Evolutionary conservation across 1,140 invertebrate genomes (phyloP), one percentile per base, ranked within the genome.

Genomic region (Araneus ventricosus): DNA sequence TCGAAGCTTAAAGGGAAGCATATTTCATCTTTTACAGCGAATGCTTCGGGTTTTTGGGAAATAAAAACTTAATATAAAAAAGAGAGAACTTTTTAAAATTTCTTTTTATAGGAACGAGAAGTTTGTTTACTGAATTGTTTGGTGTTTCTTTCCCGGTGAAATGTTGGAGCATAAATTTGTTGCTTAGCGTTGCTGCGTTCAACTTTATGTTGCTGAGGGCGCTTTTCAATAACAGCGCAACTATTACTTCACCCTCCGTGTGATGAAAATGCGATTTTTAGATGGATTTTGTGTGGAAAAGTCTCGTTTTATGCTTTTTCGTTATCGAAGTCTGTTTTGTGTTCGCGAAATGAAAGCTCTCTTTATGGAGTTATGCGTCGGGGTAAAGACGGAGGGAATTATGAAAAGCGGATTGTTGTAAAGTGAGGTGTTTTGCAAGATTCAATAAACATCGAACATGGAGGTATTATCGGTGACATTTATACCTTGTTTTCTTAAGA

Each of bases 21-120:
- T 79, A 30, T 90, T 90, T 90, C 63, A 90, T 90, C 75, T 90
- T 90, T 57, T 57, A 79, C 39, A 70, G 7, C 61, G 30, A 82
- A 37, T 14, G 63, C 61, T 41, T 39, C 2, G 67, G 24, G 67
- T 59, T 57, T n/a, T 27, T 27, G 52, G 39, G 24, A 30, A 24
- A 34, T 59, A 34, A 61, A 52, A 52, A 52, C 45, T 52, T 52
- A 52, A 52, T 27, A 67, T 14, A 24, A 41, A 82, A 45, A 37
- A 87, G 45, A 34, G 52, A 24, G 61, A 86, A 4, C n/a, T 34
- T 37, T 88, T 88, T 67, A 88, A 88, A 67, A 34, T 45, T 41
- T 8, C 20, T 45, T 37, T 61, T 88, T 45, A 70, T 67, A 30
- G 59, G 17, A 59, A 67, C 57, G 34, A 52, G 45, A 41, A 70